Base-by-base conservation (phyloP, 2,113 vertebrate genomes). In the Phalacrocorax aristotelis region DNA sequence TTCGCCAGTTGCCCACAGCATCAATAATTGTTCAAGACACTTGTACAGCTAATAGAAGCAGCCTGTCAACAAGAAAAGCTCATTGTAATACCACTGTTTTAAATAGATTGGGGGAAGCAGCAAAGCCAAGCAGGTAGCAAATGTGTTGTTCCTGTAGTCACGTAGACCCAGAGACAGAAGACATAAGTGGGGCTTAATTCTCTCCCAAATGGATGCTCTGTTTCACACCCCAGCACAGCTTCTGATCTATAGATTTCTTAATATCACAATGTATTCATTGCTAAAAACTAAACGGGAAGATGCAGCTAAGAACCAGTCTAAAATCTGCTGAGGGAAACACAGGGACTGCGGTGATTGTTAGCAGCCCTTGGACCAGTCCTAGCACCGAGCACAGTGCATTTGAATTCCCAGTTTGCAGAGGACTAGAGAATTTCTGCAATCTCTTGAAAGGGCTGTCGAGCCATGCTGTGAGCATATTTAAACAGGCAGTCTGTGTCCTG, bases 21-120 rank as follows among this genome's bases (percentile, higher is more conserved):
- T 95, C 83, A 81, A 52, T 93, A 90, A 95, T 92, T 92, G 65
- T 81, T 97, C 54, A 8, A 83, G 83, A 78, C 44, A 16, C 80
- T 95, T 75, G 76, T 86, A 80, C 48, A 70, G 88, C 79, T 95
- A 81, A 86, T 70, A 83, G 76, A 96, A 93, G 86, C 58, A 62
- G 42, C 79, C 55, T 71, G 52, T 89, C 86, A 88, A 83, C 68
- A 90, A 78, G 86, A 66, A 90, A 81, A 77, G 65, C 88, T 96
- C 60, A 22, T 75, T 90, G 64, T 78, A 94, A 85, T 81, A 58
- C 55, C 2, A 10, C 68, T 94, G 42, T 22, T 92, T 83, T 77
- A 49, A 76, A 92, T 72, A 83, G 68, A 23, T 5, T 34, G 58
- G 25, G 49, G 51, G 74, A 83, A 86, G 86, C 68, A 86, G 68